These are phyloP conservation scores for Montipora foliosa DNA, from an alignment of 64 coral and sea anemone genomes.

Conservation along the genomic window DNA sequence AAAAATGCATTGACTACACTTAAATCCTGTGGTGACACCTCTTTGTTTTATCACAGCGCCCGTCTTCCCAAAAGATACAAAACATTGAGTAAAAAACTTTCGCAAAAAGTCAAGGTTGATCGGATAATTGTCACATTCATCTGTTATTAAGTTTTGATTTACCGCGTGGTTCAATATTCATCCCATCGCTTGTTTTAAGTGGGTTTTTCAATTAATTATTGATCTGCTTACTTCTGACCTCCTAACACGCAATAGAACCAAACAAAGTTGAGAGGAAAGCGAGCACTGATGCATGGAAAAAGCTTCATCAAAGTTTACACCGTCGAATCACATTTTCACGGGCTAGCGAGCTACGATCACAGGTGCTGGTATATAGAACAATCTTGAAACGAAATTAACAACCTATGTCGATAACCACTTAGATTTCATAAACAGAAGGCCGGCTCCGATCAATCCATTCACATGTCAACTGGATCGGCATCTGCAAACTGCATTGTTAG, in stretches of 20 bases:
- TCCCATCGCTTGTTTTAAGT: not conserved
- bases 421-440: not conserved
- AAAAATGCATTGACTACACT: constrained; percentile 10
- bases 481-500: not conserved
- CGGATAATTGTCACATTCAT: too few species aligned
- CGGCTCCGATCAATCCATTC: not conserved
- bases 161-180: not conserved
- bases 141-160: too few species aligned
- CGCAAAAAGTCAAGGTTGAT: too few species aligned
- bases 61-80: not conserved
- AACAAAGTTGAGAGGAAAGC: not conserved
- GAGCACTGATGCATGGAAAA: not conserved
- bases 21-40: not conserved
- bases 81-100: not conserved
- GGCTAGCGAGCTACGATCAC: not conserved
- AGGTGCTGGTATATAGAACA: too few species aligned
- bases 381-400: constrained; percentile 17
- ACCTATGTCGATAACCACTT: not conserved
- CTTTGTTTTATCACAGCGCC: constrained; percentile 9
- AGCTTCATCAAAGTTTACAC: too few species aligned
- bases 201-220: not conserved
- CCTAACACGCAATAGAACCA: not conserved
- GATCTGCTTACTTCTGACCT: not conserved
- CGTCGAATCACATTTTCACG: too few species aligned
- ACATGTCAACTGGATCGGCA: not conserved